Conservation (phyloP, 1,140 invertebrate genomes). For the Drosophila mojavensis region DNA sequence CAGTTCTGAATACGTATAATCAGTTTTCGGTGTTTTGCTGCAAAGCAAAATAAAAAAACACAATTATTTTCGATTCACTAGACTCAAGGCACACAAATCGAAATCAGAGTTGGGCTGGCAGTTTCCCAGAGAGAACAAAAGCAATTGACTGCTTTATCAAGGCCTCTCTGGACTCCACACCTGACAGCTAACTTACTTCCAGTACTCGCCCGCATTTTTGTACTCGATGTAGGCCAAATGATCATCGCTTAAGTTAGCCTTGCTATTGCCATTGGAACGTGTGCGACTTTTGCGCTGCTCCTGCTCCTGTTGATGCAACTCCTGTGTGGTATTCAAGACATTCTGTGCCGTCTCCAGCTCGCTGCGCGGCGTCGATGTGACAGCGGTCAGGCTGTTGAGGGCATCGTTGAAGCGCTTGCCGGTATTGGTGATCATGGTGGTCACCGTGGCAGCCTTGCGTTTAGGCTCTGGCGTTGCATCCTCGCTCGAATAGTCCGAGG, state of each 20-base stretch:
- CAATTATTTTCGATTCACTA: neutral
- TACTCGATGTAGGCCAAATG: constrained; percentile 86
- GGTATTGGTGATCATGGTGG: constrained; percentile 48
- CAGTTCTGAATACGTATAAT: constrained; percentile 91
- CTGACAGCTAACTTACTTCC: constrained; percentile 86
- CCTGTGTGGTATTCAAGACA: constrained; percentile 65
- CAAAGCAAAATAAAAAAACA: neutral
- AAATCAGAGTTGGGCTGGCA: neutral
- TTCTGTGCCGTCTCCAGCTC: constrained; percentile 73
- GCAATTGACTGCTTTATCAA: neutral
- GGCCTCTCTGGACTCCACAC: too few species aligned
- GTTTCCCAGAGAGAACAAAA: neutral
- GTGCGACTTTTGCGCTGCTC: constrained; percentile 29
- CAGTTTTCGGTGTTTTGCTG: constrained; percentile 91
- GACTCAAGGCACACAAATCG: neutral
- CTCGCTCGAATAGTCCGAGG: constrained; percentile 66
- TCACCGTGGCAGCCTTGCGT: constrained; percentile 49
- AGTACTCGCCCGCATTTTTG: constrained; percentile 87
- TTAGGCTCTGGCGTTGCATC: constrained; percentile 50
- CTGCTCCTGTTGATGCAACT: constrained; percentile 60
- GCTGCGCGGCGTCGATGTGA: constrained; percentile 66
- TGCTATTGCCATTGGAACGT: constrained; percentile 74
- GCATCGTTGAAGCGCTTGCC: constrained; percentile 51
- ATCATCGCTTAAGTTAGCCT: constrained; percentile 63
- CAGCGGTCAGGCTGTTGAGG: constrained; percentile 31